Evolutionary conservation across 2,797 vertebrate species (phyloP).

Genomic region (Gymnothorax javanicus): DNA sequence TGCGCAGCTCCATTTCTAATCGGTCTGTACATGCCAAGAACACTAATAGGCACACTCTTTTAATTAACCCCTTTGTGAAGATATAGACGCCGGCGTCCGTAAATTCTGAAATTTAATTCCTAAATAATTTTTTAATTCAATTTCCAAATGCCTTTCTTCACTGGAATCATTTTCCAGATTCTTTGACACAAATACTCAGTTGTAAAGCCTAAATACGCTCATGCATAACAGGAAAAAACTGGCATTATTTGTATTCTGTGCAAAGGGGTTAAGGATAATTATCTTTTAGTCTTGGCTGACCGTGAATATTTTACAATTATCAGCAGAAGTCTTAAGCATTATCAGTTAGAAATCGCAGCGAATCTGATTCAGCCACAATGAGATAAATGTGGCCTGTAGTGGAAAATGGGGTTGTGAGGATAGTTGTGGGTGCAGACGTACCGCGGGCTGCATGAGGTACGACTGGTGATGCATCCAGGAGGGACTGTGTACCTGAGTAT

Average conservation of each 20-base stretch:
- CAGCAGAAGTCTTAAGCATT: not conserved
- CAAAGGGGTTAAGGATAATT: not conserved
- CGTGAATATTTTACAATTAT: not conserved
- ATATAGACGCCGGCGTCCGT: too few relatives aligned
- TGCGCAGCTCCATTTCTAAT: not conserved
- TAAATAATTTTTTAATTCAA: too few relatives aligned
- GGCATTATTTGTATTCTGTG: too few relatives aligned
- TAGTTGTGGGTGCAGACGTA: slow-evolving; percentile 66
- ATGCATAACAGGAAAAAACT: too few relatives aligned
- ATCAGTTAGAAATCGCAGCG: not conserved
- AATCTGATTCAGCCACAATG: too few relatives aligned
- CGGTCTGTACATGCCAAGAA: not conserved
- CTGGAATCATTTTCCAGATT: too few relatives aligned
- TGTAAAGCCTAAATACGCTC: too few relatives aligned
- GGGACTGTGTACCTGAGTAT: slow-evolving; percentile 81
- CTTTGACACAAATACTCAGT: too few relatives aligned
- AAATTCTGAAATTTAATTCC: too few relatives aligned
- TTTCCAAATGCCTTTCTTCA: too few relatives aligned
- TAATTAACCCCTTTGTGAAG: not conserved
- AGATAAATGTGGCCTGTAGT: not conserved
- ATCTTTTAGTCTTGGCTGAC: not conserved
- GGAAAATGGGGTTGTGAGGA: not conserved
- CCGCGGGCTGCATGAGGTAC: slow-evolving; percentile 91
- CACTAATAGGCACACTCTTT: not conserved
- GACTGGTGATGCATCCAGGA: slow-evolving; percentile 93